Evolutionary conservation across 2,797 vertebrate genomes (phyloP), one percentile per base, ranked within the genome.

Genomic region (Rhinatrema bivittatum): DNA sequence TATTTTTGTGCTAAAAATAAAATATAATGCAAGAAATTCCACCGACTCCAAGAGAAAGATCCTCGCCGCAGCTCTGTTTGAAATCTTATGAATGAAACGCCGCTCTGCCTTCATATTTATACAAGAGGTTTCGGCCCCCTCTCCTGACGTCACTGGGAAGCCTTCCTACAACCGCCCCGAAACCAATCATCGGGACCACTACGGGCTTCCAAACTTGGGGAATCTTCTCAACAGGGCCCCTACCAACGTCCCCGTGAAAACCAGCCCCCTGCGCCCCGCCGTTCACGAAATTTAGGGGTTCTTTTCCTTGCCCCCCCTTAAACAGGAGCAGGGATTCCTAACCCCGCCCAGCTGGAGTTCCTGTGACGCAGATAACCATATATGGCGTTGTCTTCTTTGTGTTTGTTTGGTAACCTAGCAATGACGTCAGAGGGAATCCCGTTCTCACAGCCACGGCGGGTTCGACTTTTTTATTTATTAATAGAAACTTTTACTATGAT

Each of bases 341-440:
- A 63, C 68, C 63, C 87, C 86, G 75, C 88, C 88, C 48, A 20
- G 9, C 72, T 68, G 86, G 85, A 85, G 89, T 91, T 94, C 91
- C 93, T 93, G 86, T 97, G 93, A 97, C 94, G 94, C 93, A 96
- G 79, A 72, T 91, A 91, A 70, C 93, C 94, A 98, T 90, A 93
- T 95, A 88, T 82, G 88, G 87, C 46, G 65, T 62, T 65, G 54
- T 84, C 82, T 78, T 39, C 50, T 48, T 62, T 91, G 78, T 97
- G 91, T 89, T 94, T 97, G 90, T 95, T 95, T 89, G 88, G 93
- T 96, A 86, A 92, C 94, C 89, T 91, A 91, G 93, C 90, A 88
- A 89, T 91, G 88, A 88, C 86, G 87, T 88, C 89, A 76, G 87
- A 97, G 93, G 94, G 94, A 97, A 82, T 97, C 94, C 94, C 93